Base-by-base conservation (phyloP, 37 sponge, comb jelly and placozoan genomes). In the Oopsacas minuta region DNA sequence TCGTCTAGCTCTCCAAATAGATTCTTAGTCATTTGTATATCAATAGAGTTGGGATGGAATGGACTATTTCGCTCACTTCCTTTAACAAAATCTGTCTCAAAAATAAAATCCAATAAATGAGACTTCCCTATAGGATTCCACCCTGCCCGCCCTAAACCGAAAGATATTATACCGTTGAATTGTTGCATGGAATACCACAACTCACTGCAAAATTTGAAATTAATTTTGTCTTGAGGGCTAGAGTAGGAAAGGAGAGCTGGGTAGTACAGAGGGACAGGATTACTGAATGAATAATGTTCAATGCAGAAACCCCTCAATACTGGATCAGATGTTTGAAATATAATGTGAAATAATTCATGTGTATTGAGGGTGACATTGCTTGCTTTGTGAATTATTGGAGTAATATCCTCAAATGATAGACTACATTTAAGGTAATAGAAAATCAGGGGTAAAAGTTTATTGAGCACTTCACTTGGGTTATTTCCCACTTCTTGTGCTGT, bases 241-340 rank as follows among this genome's bases (percentile, higher is more conserved):
- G 28, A 12, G 5, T 61, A 5, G 28, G 28, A 25, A 25, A 32
- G 75, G 75, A 61, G 7, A 32, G 1, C 28, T 12, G 75, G 75
- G 75, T 61, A 61, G 75, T 61, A 61, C 32, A 61, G 30, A 5
- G 75, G 75, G 75, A 61, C 75, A 32, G 75, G 75, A 61, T 61
- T 61, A 34, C 75, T 61, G 75, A 61, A 61, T 61, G 75, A 61
- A 61, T 61, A 61, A 12, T 61, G 75, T 61, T 61, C 75, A 25
- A 61, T 61, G 75, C 75, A 61, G 7, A 61, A 34, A 61, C 75
- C 75, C 30, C 75, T 61, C 3, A 61, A 25, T 61, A 61, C 75
- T 7, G 75, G 75, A 12, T 61, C 75, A 3, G 75, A 61, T 34
- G 28, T 3, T 12, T 61, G 75, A 12, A 61, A 61, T 25, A 61